A percentile compares a stretch with the other conserved stretches of the same genome.
Conservation (phyloP, 2,888 invertebrate species). For the Sericinus montela region DNA sequence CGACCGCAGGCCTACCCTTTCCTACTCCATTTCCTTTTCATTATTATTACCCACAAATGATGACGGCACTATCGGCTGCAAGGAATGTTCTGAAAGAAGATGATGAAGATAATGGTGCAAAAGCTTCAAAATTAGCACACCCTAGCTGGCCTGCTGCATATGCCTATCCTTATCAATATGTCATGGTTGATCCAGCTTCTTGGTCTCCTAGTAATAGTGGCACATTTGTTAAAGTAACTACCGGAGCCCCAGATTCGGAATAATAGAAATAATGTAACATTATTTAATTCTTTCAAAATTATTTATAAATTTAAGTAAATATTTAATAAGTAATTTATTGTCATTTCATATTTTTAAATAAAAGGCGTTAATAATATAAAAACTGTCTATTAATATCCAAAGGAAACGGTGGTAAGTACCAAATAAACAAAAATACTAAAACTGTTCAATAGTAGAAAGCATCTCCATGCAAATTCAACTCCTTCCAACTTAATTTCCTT, state of each 20-base stretch:
- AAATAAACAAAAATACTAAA: too few relatives aligned
- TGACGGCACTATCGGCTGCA: constrained; percentile 55
- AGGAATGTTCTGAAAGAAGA: constrained; percentile 52
- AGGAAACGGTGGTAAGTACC: too few relatives aligned
- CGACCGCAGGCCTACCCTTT: constrained; percentile 25
- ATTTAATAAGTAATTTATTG: neutral
- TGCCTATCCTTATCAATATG: constrained; percentile 59
- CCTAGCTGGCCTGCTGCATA: constrained; percentile 54
- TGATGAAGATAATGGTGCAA: constrained; percentile 35
- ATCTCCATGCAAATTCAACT: too few relatives aligned
- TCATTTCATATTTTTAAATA: neutral
- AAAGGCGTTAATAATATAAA: too few relatives aligned
- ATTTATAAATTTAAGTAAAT: neutral
- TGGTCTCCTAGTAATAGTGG: constrained; percentile 46
- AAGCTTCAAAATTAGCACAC: constrained; percentile 34
- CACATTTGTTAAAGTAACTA: constrained; percentile 28
- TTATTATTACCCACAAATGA: constrained; percentile 61
- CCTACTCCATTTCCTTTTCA: constrained; percentile 40
- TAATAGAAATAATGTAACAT: neutral
- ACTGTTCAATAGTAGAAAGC: too few relatives aligned
- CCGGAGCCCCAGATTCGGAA: constrained; percentile 19
- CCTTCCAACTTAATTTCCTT: too few relatives aligned
- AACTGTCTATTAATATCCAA: too few relatives aligned
- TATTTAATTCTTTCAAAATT: neutral
- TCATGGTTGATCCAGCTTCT: constrained; percentile 58